Conservation (phyloP, 2,888 invertebrate genomes). For the Adelognathus sp. region DNA sequence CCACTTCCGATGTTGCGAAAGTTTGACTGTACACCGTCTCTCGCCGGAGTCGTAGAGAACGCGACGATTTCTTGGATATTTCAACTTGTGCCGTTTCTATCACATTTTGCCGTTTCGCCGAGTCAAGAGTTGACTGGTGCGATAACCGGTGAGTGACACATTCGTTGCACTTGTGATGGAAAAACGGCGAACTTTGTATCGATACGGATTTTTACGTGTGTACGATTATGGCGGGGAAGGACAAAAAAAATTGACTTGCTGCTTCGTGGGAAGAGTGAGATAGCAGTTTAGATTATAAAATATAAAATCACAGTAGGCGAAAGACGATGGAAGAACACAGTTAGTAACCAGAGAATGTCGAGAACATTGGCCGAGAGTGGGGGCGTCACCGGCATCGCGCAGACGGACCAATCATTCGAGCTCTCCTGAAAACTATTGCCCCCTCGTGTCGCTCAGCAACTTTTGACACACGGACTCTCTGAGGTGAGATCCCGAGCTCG, state of each 20-base stretch:
- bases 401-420: constrained; percentile 28
- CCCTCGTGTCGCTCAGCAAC: neutral
- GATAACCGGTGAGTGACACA: neutral
- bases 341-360: neutral
- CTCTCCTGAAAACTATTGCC: neutral
- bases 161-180: neutral
- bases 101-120: neutral
- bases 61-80: neutral
- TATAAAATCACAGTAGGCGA: constrained; percentile 25
- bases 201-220: neutral
- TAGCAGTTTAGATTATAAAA: constrained; percentile 9
- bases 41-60: neutral
- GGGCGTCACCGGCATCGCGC: constrained; percentile 32
- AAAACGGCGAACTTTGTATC: neutral
- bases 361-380: constrained; percentile 15
- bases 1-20: constrained; percentile 17
- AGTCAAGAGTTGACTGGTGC: neutral
- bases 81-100: constrained; percentile 8
- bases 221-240: neutral
- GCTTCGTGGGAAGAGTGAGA: neutral
- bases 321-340: constrained; percentile 48
- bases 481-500: too few relatives aligned
- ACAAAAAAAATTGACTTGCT: neutral
- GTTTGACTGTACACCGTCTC: neutral
- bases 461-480: too few relatives aligned